phyloP scores from a whole-genome alignment of 1,140 invertebrate species.

The Arctopsyche grandis region DNA sequence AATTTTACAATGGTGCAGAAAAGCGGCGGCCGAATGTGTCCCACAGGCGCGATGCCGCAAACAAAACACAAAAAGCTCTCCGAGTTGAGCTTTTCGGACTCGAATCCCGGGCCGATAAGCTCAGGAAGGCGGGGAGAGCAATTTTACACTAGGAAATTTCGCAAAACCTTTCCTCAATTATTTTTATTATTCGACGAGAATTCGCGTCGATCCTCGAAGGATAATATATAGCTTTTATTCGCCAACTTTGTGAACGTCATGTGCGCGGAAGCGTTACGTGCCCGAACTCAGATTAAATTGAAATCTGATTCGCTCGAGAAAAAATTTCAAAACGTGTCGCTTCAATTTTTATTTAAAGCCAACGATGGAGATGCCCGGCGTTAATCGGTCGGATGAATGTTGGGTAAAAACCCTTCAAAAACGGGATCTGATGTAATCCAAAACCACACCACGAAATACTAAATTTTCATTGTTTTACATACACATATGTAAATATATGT shows the following conservation, averaged over 20 bases:
- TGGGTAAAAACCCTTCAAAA: too few relatives aligned
- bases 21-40: slow-evolving; percentile 40
- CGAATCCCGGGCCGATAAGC: slow-evolving; percentile 16
- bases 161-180: not conserved
- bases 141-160: slow-evolving; percentile 9
- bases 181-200: slow-evolving; percentile 8
- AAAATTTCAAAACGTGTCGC: too few relatives aligned
- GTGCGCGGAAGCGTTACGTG: not conserved
- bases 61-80: slow-evolving; percentile 48
- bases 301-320: not conserved
- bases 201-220: slow-evolving; percentile 1
- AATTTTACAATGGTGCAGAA: slow-evolving; percentile 48
- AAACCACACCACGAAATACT: too few relatives aligned
- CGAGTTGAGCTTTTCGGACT: not conserved
- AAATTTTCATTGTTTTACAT: too few relatives aligned
- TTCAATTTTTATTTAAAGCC: too few relatives aligned
- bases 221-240: slow-evolving; percentile 17
- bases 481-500: not conserved
- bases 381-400: too few relatives aligned
- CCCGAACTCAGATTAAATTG: not conserved
- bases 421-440: too few relatives aligned
- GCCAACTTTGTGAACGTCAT: not conserved
- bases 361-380: too few relatives aligned
- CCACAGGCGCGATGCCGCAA: slow-evolving; percentile 43
- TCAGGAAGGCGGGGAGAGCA: not conserved